Conservation (phyloP, 2,888 invertebrate species). For the Magallana nippona region DNA sequence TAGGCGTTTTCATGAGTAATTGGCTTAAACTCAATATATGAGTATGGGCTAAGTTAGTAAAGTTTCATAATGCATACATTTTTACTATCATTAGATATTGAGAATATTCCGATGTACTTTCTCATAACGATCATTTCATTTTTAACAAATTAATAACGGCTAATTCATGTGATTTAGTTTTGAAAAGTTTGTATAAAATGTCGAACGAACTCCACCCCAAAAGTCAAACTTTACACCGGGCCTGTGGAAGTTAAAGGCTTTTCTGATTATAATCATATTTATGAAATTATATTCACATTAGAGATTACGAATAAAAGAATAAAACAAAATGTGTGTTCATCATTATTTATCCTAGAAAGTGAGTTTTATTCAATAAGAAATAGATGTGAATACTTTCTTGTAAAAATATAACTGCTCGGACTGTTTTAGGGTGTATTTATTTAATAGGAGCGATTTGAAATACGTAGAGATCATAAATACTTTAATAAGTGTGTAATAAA, state of each 20-base stretch:
- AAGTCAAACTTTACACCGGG: too few species aligned
- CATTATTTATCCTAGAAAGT: not conserved
- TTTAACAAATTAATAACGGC: not conserved
- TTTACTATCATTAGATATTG: not conserved
- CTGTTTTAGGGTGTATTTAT: too few species aligned
- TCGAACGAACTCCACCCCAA: not conserved
- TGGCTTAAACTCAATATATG: too few species aligned
- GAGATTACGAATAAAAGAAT: constrained; percentile 1
- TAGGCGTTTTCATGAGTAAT: too few species aligned
- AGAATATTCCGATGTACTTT: not conserved
- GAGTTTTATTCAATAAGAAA: too few species aligned
- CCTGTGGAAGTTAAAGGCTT: not conserved
- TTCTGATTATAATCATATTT: not conserved
- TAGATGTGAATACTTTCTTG: too few species aligned
- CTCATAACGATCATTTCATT: too few species aligned
- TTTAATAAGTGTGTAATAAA: too few species aligned
- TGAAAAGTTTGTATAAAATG: not conserved
- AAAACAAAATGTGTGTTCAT: not conserved
- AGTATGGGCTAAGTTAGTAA: too few species aligned
- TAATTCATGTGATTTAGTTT: not conserved
- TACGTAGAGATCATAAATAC: too few species aligned
- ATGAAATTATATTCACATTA: constrained; percentile 15
- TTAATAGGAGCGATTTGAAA: too few species aligned
- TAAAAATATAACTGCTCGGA: too few species aligned
- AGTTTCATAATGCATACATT: not conserved